Conservation (phyloP, 1,140 invertebrate species). For the Drosophila malerkotliana region DNA sequence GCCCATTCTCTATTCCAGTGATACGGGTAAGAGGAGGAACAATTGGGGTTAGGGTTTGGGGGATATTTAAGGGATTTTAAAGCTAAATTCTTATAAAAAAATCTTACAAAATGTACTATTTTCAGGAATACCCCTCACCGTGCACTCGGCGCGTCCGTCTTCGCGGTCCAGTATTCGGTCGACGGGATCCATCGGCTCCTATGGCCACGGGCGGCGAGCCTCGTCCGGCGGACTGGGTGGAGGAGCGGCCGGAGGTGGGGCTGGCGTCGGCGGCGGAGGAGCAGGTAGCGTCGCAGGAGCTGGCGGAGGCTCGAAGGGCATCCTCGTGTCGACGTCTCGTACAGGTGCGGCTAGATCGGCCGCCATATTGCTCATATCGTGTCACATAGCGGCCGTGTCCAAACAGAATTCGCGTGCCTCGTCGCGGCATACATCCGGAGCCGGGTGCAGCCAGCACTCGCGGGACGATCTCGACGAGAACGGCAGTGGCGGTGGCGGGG, state of each 20-base stretch:
- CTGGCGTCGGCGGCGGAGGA: conserved; percentile 53
- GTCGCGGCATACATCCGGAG: conserved; percentile 80
- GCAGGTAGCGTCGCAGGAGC: conserved; percentile 81
- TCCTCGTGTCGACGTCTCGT: conserved; percentile 89
- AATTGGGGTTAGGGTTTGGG: no score
- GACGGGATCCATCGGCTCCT: conserved; percentile 86
- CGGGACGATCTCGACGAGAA: conserved; percentile 79
- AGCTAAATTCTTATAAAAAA: neutral
- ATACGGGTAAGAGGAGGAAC: conserved; percentile 86
- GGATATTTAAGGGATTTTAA: no score
- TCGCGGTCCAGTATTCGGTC: conserved; percentile 89
- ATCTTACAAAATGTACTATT: conserved; percentile 19
- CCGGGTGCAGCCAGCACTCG: conserved; percentile 81
- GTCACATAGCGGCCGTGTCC: conserved; percentile 87
- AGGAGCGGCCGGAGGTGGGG: conserved; percentile 60
- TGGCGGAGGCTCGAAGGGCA: conserved; percentile 84
- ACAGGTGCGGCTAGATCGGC: conserved; percentile 94
- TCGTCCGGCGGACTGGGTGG: conserved; percentile 86
- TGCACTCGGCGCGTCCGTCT: conserved; percentile 87
- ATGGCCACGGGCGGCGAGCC: conserved; percentile 85
- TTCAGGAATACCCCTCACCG: conserved; percentile 86
- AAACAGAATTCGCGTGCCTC: conserved; percentile 78
- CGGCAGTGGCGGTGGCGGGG: conserved; percentile 34
- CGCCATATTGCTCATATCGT: conserved; percentile 95
- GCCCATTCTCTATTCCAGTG: conserved; percentile 92